Evolutionary conservation across 64 coral and sea anemone species (phyloP), one percentile per base, ranked within the genome.

Genomic region (Stichodactyla helianthus): DNA sequence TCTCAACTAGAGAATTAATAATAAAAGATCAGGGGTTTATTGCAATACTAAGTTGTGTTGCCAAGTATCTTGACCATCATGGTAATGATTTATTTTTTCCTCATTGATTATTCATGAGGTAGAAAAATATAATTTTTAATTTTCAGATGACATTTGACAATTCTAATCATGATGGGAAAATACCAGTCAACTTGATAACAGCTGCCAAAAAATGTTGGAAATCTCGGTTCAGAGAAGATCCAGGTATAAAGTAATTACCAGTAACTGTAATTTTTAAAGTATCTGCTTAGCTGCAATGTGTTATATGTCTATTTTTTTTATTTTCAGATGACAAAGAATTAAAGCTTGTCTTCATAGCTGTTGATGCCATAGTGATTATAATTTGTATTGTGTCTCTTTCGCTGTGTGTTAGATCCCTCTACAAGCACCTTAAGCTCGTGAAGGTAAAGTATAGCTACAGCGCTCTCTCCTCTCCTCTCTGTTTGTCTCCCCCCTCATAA

Each of bases 361-460:
- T 86, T 9, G 89, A 91, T 71, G 62, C 85, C 31, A 0, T 86
- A 15, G 79, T 77, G 12, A 71, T 91, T 6, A 6, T 91, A 13
- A 52, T 86, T 2, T 86, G 89, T 26, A 12, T 82, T 28, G 6
- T 82, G 1, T 91, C 89, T 11, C 50, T 82, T 59, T 22, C 12
- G 8, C 89, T 91, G 18, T 91, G 89, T 14, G 59, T 35, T 16
- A 85, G 89, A 51, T 91, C 89, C 13, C 27, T 91, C n/a, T 81
- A 63, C 68, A 57, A 78, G n/a, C 89, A 91, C 58, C 11, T 91
- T 1, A 86, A 58, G 84, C 84, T 91, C 59, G 89, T 91, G 3
- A 91, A 91, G 89, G 89, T 91, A 88, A 62, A 68, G n/a, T 44
- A 44, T 44, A 44, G 35, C n/a, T n/a, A n/a, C n/a, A n/a, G n/a